Percentiles rank a stretch among this genome's conserved stretches.
These are phyloP conservation scores for Eclectus roratus DNA, from an alignment of 2,113 vertebrate species.

Conservation along the genomic window DNA sequence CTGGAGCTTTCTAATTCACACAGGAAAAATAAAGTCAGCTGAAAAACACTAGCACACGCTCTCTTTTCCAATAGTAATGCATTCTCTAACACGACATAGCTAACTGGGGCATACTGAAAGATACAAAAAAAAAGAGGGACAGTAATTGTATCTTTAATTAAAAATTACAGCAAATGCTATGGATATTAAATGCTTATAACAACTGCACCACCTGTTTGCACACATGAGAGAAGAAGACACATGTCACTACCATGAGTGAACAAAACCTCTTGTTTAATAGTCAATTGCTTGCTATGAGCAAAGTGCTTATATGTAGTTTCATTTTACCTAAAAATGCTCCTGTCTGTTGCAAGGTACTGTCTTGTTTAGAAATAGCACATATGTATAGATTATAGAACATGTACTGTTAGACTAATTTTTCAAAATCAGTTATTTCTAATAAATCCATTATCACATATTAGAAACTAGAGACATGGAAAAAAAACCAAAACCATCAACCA, in stretches of 20 bases:
- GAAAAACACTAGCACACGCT: not conserved
- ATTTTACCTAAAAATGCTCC: not conserved
- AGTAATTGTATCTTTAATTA: not conserved
- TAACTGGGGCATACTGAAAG: not conserved
- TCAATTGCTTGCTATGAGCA: not conserved
- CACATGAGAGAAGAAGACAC: not conserved
- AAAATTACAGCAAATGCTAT: not conserved
- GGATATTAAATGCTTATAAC: not conserved
- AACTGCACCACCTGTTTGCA: not conserved
- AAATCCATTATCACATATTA: not conserved
- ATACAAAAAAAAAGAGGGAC: not conserved
- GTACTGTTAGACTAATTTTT: not conserved
- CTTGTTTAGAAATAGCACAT: not conserved
- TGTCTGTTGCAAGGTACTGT: not conserved
- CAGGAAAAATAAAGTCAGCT: not conserved
- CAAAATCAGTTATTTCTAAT: not conserved
- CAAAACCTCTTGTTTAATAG: not conserved
- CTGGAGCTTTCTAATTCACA: conserved; percentile 83
- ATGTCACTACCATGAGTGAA: not conserved
- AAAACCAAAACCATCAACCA: not conserved
- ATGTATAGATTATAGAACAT: not conserved
- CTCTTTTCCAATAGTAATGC: not conserved
- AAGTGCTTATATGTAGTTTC: not conserved
- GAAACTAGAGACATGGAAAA: not conserved
- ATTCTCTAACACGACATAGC: not conserved